Base-by-base conservation (phyloP, 2,797 vertebrate species). In the Garrulus glandarius region DNA sequence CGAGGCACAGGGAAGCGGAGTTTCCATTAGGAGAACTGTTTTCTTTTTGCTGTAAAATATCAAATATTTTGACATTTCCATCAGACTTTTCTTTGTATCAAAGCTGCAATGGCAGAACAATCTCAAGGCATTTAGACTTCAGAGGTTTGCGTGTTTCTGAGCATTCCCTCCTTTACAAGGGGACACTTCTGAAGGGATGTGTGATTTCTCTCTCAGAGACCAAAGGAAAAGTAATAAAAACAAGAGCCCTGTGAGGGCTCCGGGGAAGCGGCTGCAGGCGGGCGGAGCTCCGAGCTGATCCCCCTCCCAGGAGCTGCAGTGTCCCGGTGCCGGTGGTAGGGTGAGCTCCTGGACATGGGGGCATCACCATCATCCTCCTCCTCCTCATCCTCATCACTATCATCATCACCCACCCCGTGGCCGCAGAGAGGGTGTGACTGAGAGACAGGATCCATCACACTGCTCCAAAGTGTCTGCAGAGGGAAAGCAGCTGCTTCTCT, bases 41-140 rank as follows among this genome's bases (percentile, higher is more conserved):
- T 96, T 93, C 92, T 72, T 93, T 89, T 89, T 90, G 91, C 95
- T 93, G 84, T 94, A 93, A 96, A 97, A 96, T 97, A 96, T 96
- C 95, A 96, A 96, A 96, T 97, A 95, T 94, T 96, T 96, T 97
- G 96, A 96, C 96, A 97, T 94, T 96, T 97, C 96, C 95, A 96
- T 97, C 95, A 96, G 95, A 15, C 65, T 94, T 96, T 72, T 13
- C 95, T 96, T 94, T 94, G 82, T 87, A 96, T 89, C 95, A 96
- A 96, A 96, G 95, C 93, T 78, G 71, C 91, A 50, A 84, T 63
- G 91, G 89, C 95, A 96, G 95, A 95, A 95, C 83, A 93, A 93
- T 97, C 95, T 96, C 87, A 44, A 92, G 84, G 95, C 92, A 23
- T 89, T 94, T 75, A 96, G 89, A 94, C 93, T 96, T 95, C 92